Percentiles rank a stretch among this genome's conserved stretches.
Evolutionary conservation across 1,140 invertebrate genomes (phyloP).

Genomic region (Drosophila serrata): DNA sequence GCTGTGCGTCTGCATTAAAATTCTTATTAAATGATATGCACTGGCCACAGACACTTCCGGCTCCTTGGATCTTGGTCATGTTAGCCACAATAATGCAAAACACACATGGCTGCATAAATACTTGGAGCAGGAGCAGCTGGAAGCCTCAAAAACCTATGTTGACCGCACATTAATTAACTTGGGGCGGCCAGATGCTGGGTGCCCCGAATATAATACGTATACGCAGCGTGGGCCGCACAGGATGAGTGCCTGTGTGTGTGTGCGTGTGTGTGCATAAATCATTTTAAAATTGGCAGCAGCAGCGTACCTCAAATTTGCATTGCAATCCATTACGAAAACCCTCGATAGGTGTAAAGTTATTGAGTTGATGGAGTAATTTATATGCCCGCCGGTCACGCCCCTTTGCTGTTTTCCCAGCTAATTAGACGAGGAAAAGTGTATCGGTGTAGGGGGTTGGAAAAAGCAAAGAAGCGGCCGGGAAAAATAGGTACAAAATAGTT

Average conservation of each 20-base stretch:
- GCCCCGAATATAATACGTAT: constrained; percentile 39
- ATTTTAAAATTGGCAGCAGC: constrained; percentile 63
- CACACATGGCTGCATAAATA: constrained; percentile 41
- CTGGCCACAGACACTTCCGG: constrained; percentile 12
- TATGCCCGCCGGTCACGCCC: constrained; percentile 44
- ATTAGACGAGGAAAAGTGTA: constrained; percentile 47
- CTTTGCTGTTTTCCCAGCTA: constrained; percentile 56
- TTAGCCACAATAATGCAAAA: constrained; percentile 39
- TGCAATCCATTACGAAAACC: constrained; percentile 42
- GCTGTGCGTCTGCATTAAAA: constrained; percentile 49
- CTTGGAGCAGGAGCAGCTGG: constrained; percentile 8
- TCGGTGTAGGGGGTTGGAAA: neutral
- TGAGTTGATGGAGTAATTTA: constrained; percentile 51
- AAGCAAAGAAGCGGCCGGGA: neutral
- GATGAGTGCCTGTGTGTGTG: constrained; percentile 12
- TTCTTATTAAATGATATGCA: constrained; percentile 57
- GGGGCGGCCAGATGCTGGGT: constrained; percentile 8
- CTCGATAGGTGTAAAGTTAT: constrained; percentile 56
- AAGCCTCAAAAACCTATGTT: constrained; percentile 61
- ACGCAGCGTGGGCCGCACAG: constrained; percentile 29
- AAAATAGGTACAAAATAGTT: constrained; percentile 25
- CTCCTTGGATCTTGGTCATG: constrained; percentile 22
- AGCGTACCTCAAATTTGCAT: constrained; percentile 36
- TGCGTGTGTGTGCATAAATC: constrained; percentile 44
- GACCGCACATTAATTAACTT: constrained; percentile 75